Base-by-base conservation (phyloP, 2,797 vertebrate species). In the Notamacropus eugenii region DNA sequence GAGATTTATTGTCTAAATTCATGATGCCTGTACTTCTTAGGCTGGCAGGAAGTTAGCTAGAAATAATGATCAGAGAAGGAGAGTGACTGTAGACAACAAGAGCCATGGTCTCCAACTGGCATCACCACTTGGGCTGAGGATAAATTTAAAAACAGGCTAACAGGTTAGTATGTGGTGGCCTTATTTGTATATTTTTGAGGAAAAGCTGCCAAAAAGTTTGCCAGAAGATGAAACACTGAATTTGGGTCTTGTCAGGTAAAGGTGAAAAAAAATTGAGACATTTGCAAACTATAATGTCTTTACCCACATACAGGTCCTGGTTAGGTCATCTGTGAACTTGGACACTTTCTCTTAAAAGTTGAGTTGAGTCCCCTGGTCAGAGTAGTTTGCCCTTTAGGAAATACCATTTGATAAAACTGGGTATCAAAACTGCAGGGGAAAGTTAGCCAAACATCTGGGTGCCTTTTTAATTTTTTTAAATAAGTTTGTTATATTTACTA, bases 201-300 rank as follows among this genome's bases (percentile, higher is more conserved):
- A 74, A 91, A 94, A 87, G 55, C 58, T 52, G 16, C 5, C 52
- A 54, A 93, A 87, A 90, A 96, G 92, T 5, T 56, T 93, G 27
- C 28, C 96, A 31, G 55, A 96, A 55, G 94, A 93, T 93, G 58
- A 97, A 95, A 95, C 91, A 94, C 93, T 95, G 93, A 96, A 96
- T 96, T 90, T 54, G 62, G n/a, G 56, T 59, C 87, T 91, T 93
- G 96, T 93, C 29, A 95, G 96, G 67, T 87, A 50, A 91, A 97
- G 95, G n/a, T 92, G 50, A 95, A 91, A 96, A 55, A 31, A 93
- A 92, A 46, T 31, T 57, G 74, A 93, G 96, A 94, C 46, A 91
- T 90, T 59, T 96, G 40, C 90, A 93, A 96, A 94, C 59, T 87
- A 90, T n/a, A 94, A 74, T 56, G 11, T 93, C 96, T 95, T 90